Conservation (phyloP, 2,888 invertebrate genomes). For the Phragmatobia fuliginosa region DNA sequence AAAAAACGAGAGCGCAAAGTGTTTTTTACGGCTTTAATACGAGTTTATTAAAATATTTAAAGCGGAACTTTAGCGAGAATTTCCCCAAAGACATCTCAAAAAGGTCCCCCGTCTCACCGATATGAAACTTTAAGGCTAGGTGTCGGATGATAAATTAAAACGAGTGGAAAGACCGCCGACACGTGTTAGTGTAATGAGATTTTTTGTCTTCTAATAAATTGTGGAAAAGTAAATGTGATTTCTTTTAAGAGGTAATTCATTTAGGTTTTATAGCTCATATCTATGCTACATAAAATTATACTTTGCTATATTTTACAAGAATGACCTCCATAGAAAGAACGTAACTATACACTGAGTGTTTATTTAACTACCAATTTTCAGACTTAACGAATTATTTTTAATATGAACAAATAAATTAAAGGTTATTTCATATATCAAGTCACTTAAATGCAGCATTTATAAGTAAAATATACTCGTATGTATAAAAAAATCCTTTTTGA, state of each 20-base stretch:
- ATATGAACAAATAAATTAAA: too few relatives aligned
- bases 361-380: background rate
- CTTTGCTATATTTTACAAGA: background rate
- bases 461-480: too few relatives aligned
- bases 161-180: conserved; percentile 64
- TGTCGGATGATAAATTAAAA: conserved; percentile 82
- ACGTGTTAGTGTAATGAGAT: conserved; percentile 64
- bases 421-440: background rate
- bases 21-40: conserved; percentile 85
- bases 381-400: too few relatives aligned
- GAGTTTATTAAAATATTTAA: conserved; percentile 87
- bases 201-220: conserved; percentile 57
- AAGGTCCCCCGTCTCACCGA: conserved; percentile 70
- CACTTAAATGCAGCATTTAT: too few relatives aligned
- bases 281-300: background rate
- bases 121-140: conserved; percentile 72
- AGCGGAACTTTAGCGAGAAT: conserved; percentile 81
- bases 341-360: background rate
- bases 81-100: conserved; percentile 82
- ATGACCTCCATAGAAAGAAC: background rate
- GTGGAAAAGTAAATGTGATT: conserved; percentile 14
- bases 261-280: background rate
- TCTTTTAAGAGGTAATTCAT: conserved; percentile 2
- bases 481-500: background rate
- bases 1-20: conserved; percentile 81